Conservation (phyloP, 2,113 vertebrate species). For the Carollia perspicillata region DNA sequence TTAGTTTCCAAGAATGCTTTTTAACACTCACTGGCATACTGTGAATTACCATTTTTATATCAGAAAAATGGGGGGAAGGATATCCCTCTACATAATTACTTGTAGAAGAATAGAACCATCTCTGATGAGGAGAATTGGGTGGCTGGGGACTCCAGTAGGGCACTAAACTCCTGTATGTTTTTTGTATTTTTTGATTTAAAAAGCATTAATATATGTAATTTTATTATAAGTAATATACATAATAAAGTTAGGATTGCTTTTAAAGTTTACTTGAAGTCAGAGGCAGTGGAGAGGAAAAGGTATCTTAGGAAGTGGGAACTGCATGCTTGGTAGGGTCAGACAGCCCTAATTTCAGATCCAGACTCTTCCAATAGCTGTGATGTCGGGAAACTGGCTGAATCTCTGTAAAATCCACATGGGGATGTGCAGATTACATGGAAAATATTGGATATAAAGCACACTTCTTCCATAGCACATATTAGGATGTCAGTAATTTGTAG, state of each 20-base stretch:
- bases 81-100: background rate
- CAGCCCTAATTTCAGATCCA: background rate
- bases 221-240: background rate
- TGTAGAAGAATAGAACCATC: background rate
- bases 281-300: background rate
- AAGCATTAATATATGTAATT: background rate
- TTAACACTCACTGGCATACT: background rate
- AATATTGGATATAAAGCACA: background rate
- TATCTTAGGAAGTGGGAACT: background rate
- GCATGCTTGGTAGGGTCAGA: background rate
- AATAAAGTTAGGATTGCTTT: background rate
- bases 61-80: background rate
- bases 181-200: background rate
- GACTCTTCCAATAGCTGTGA: background rate
- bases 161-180: background rate
- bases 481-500: background rate
- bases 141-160: background rate
- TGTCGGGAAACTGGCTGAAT: background rate
- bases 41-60: background rate
- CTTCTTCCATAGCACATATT: background rate
- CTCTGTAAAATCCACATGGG: background rate
- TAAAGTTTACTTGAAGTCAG: background rate
- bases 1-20: constrained; percentile 15
- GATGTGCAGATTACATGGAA: background rate
- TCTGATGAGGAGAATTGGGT: background rate